A percentile compares a stretch with the other conserved stretches of the same genome.
These are phyloP conservation scores for Cygnus buccinator DNA, from an alignment of 2,113 vertebrate species.

Conservation along the genomic window DNA sequence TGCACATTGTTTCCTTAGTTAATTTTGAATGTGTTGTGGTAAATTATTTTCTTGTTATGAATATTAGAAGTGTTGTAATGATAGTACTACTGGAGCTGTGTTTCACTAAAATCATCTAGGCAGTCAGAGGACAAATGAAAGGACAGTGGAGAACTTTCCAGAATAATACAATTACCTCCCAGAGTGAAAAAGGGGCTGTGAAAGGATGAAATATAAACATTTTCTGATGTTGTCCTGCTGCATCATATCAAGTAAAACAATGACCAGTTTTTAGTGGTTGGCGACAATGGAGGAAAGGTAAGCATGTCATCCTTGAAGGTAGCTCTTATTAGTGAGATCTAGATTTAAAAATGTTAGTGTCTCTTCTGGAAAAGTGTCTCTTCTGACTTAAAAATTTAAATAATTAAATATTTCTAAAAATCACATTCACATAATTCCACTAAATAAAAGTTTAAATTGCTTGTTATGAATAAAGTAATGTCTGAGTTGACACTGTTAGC, in stretches of 20 bases:
- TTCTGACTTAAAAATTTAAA: background rate
- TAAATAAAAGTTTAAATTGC: background rate
- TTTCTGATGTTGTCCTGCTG: background rate
- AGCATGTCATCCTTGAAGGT: background rate
- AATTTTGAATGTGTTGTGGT: background rate
- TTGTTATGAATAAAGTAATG: background rate
- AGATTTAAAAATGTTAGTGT: background rate
- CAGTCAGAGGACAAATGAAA: background rate
- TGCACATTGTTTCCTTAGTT: background rate
- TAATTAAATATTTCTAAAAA: background rate
- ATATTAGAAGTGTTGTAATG: background rate
- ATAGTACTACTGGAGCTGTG: background rate
- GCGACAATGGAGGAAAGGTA: background rate
- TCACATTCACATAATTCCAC: background rate
- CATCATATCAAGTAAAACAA: background rate
- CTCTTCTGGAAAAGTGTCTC: background rate
- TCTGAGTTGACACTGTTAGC: background rate
- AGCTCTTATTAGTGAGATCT: background rate
- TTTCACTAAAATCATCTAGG: background rate
- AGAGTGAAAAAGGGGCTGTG: background rate
- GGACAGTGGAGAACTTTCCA: background rate
- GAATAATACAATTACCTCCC: background rate
- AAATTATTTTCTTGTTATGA: background rate
- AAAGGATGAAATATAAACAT: background rate
- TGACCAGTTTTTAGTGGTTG: background rate